Evolutionary conservation across 2,888 invertebrate species (phyloP), one percentile per base, ranked within the genome.

Genomic region (Doris montereyensis): DNA sequence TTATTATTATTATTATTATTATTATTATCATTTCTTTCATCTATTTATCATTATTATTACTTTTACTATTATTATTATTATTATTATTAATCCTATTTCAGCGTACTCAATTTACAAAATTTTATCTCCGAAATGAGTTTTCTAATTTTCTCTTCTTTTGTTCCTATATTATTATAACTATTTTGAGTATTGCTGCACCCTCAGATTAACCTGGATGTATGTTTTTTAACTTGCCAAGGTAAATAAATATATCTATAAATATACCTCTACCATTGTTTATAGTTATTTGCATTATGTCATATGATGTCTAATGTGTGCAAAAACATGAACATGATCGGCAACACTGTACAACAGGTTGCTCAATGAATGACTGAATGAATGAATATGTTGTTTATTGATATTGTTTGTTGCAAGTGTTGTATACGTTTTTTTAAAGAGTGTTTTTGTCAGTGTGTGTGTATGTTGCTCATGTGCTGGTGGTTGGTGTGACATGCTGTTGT

Each of bases 191-290:
- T 79, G 79, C 79, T 79, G 79, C 79, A 79, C 79, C 76, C 75
- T 73, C 71, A 76, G 68, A 71, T 76, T 79, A 79, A 79, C 71
- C 79, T 79, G 79, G 79, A 79, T 79, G 79, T 79, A 75, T 79
- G 79, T 76, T 79, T n/a, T n/a, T 79, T 60, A 75, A 79, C 79
- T 79, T 79, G 79, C 79, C 79, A 79, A 79, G 79, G 79, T 79
- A 57, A 76, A 79, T 79, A 79, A 79, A 79, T 79, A 79, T 79
- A 79, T 75, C 28, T 17, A 75, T 75, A 78, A 62, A n/a, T n/a
- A n/a, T n/a, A n/a, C n/a, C n/a, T n/a, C n/a, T n/a, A n/a, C n/a
- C n/a, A n/a, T n/a, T n/a, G n/a, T n/a, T n/a, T n/a, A n/a, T n/a
- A n/a, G n/a, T n/a, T n/a, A n/a, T n/a, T n/a, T n/a, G n/a, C n/a